A percentile compares a stretch with the other conserved stretches of the same genome.
These are phyloP conservation scores for Nesometra sesokonis DNA, from an alignment of 35 echinoderm and acorn worm genomes.

Conservation along the genomic window DNA sequence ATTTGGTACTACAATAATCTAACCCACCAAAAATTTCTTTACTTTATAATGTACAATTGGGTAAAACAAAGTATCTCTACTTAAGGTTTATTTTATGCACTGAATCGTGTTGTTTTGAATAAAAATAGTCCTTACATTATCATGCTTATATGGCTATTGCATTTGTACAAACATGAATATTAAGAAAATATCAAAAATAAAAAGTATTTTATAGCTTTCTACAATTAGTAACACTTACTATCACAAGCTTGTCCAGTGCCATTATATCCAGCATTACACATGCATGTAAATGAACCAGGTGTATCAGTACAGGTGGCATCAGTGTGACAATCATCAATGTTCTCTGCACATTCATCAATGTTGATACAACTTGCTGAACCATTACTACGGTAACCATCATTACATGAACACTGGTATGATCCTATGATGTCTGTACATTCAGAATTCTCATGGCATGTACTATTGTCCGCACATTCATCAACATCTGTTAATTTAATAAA, in stretches of 20 bases:
- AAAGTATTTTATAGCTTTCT: too few species aligned
- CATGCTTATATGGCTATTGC: too few species aligned
- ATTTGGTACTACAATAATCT: too few species aligned
- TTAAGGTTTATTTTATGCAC: too few species aligned
- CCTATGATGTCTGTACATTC: constrained; percentile 13
- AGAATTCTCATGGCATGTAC: background rate
- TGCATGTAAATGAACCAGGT: constrained; percentile 10
- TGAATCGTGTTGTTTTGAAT: too few species aligned
- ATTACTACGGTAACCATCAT: constrained; percentile 8
- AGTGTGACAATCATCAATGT: background rate
- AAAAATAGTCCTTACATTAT: too few species aligned
- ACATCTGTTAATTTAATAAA: constrained; percentile 21
- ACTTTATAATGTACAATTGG: too few species aligned
- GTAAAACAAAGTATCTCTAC: too few species aligned
- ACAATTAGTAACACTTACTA: background rate
- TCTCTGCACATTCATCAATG: background rate
- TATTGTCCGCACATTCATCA: constrained; percentile 13
- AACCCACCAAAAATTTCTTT: too few species aligned
- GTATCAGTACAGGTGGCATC: constrained; percentile 15
- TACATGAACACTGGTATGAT: background rate
- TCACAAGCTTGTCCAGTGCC: background rate
- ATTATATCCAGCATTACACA: constrained; percentile 5
- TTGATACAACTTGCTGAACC: background rate
- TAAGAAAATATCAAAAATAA: too few species aligned
- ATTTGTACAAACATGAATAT: too few species aligned